A percentile compares a stretch with the other conserved stretches of the same genome.
Evolutionary conservation across 2,113 vertebrate species (phyloP).

Genomic region (Spea bombifrons): DNA sequence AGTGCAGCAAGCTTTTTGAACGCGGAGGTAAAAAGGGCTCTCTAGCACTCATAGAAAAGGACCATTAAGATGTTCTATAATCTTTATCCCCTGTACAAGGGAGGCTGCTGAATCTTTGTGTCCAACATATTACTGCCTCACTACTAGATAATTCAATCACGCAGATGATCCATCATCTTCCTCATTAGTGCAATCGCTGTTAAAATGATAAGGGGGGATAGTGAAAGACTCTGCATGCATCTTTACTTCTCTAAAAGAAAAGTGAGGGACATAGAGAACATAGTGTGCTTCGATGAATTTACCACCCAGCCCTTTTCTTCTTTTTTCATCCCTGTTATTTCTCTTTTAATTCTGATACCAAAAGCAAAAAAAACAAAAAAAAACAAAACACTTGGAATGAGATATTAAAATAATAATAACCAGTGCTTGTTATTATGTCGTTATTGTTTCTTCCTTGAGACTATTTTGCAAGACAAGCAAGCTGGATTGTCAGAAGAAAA

Average conservation of each 20-base stretch:
- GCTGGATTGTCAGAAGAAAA: too few relatives aligned
- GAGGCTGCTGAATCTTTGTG: not conserved
- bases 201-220: not conserved
- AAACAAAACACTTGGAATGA: not conserved
- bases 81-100: not conserved
- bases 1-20: too few relatives aligned
- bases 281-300: too few relatives aligned
- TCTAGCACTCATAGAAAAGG: too few relatives aligned
- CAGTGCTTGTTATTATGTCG: too few relatives aligned
- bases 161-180: not conserved
- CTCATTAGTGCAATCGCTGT: not conserved
- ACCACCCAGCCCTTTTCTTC: too few relatives aligned
- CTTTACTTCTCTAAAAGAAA: not conserved
- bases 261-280: not conserved
- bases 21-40: too few relatives aligned
- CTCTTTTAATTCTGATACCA: too few relatives aligned
- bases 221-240: not conserved
- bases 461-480: too few relatives aligned
- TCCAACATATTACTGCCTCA: not conserved
- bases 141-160: not conserved
- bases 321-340: too few relatives aligned
- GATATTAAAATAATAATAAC: not conserved
- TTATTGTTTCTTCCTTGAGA: too few relatives aligned
- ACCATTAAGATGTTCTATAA: not conserved
- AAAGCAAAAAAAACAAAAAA: not conserved